Evolutionary conservation across 1,140 invertebrate species (phyloP), one percentile per base, ranked within the genome.

Genomic region (Macrotrachela quadricornifera): DNA sequence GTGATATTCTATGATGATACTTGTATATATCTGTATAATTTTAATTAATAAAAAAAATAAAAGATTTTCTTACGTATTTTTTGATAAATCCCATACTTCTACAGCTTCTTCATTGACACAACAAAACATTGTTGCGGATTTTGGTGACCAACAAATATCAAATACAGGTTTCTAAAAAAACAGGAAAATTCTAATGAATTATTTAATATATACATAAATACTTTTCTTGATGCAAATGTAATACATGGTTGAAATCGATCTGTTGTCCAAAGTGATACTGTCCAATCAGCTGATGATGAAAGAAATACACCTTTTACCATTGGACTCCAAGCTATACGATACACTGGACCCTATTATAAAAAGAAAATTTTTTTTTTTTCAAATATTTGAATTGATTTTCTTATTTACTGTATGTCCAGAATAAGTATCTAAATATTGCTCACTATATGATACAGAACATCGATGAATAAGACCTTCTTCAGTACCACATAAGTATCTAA

Each of bases 381-480:
- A 30, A 30, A 30, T 8, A 4, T 30, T 30, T 30, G 3, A 4
- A 4, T 30, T 30, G 8, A 30, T 30, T 30, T 4, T 30, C 21
- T 30, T 8, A 30, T 4, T 30, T 30, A 30, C 21, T 1, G 59
- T 63, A 51, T 71, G 69, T 10, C 66, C 68, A 41, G 57, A 51
- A 55, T 65, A 71, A 18, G 60, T 69, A 36, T 70, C 64, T 43
- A 71, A 54, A 57, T 67, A 70, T 58, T 71, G 69, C 56, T 71
- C 69, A 61, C 67, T 71, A 54, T 70, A 68, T 15, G 69, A 69
- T 58, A 65, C 68, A 10, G 67, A 69, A 59, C 69, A 71, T 53
- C 62, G 63, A 57, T 71, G 68, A 39, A 71, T 67, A 47, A 63
- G 60, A 15, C 68, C 69, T 48, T 70, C 67, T 57, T 70, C 67